phyloP scores from a whole-genome alignment of 2,888 invertebrate species.

The Teleogryllus oceanicus region DNA sequence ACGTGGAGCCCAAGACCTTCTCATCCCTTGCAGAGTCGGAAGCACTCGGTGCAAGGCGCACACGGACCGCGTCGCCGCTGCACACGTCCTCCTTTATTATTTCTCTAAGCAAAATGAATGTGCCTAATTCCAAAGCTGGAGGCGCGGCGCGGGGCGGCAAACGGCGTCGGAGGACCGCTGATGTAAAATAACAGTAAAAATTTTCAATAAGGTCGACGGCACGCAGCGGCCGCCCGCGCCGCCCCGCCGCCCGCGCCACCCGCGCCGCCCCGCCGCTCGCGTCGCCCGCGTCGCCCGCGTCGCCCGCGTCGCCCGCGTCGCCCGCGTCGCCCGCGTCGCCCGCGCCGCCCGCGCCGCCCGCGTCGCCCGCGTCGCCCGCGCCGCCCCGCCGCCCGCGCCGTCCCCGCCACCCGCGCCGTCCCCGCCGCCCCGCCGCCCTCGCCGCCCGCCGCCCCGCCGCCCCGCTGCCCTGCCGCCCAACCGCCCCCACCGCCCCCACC shows the following conservation, averaged over 20 bases:
- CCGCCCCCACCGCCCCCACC: conserved; percentile 35
- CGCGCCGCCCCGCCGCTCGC: background rate
- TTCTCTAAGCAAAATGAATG: background rate
- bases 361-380: too few relatives aligned
- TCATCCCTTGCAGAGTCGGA: too few relatives aligned
- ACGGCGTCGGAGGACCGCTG: background rate
- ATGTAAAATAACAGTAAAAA: conserved; percentile 2
- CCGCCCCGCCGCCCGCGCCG: background rate
- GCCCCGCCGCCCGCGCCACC: background rate
- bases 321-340: too few relatives aligned
- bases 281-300: background rate
- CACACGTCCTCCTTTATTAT: background rate
- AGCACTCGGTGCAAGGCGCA: too few relatives aligned
- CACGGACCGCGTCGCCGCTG: background rate
- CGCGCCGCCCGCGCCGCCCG: background rate
- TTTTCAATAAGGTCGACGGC: conserved; percentile 26
- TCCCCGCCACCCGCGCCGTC: background rate
- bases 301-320: too few relatives aligned
- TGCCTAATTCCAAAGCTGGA: background rate
- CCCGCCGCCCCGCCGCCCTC: background rate
- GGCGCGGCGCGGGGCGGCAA: too few relatives aligned
- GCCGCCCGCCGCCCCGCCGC: background rate
- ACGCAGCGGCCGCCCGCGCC: background rate
- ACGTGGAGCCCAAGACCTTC: too few relatives aligned
- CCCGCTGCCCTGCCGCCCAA: too few relatives aligned